A percentile compares a stretch with the other conserved stretches of the same genome.
phyloP scores from a whole-genome alignment of 2,797 vertebrate species.

The Phrynocephalus forsythii region DNA sequence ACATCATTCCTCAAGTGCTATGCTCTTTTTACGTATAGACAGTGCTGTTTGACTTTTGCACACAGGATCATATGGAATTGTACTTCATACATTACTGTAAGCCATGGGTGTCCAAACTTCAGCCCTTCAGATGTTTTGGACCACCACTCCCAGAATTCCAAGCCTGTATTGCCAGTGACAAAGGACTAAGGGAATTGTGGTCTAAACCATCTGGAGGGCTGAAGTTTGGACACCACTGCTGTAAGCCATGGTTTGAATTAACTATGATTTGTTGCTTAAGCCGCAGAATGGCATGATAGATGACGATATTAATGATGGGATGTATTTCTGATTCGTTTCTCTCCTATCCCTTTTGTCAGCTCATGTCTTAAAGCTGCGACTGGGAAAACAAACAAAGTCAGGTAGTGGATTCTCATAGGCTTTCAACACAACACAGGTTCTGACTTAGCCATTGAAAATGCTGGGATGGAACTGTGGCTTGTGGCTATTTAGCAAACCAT shows the following conservation, averaged over 20 bases:
- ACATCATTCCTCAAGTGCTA: neutral
- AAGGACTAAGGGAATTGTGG: too few relatives aligned
- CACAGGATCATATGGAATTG: neutral
- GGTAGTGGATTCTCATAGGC: neutral
- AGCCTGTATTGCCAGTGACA: too few relatives aligned
- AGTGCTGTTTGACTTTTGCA: neutral
- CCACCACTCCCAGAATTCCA: too few relatives aligned
- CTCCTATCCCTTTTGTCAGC: neutral
- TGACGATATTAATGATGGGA: neutral
- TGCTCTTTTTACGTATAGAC: neutral
- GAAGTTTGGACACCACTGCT: neutral
- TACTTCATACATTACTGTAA: neutral
- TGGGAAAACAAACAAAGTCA: neutral
- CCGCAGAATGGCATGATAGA: neutral
- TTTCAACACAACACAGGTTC: too few relatives aligned
- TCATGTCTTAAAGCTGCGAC: neutral
- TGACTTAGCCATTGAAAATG: neutral
- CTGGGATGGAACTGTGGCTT: neutral
- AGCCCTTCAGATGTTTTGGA: neutral
- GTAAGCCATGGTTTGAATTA: neutral
- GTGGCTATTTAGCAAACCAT: neutral
- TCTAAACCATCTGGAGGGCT: too few relatives aligned
- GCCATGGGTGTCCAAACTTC: neutral
- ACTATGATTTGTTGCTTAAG: neutral
- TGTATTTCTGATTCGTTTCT: neutral